Evolutionary conservation across 2,113 vertebrate species (phyloP).

Genomic region (Dicerorhinus sumatrensis): DNA sequence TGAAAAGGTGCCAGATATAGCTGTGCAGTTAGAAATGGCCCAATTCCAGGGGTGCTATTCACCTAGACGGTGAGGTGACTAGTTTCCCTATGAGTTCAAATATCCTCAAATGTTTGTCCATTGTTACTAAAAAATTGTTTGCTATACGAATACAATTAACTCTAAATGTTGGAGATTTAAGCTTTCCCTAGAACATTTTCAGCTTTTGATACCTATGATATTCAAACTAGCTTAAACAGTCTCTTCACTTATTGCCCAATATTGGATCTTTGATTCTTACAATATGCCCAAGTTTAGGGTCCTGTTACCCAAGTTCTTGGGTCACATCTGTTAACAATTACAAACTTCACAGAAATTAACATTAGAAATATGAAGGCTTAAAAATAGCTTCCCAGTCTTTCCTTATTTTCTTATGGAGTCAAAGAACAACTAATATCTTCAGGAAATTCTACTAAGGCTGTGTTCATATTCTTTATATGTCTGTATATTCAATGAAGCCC

Average conservation of each 20-base stretch:
- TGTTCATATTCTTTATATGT: background rate
- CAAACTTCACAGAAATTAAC: background rate
- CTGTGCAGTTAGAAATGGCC: background rate
- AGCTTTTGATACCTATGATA: background rate
- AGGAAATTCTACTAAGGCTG: background rate
- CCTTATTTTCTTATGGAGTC: background rate
- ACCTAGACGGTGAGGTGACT: background rate
- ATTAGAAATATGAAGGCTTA: background rate
- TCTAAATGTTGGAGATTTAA: background rate
- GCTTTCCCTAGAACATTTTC: background rate
- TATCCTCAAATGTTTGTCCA: background rate
- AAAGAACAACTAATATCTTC: background rate
- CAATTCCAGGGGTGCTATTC: background rate
- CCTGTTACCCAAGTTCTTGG: background rate
- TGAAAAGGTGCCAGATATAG: accelerated
- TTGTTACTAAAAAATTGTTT: background rate
- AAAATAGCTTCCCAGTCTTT: background rate
- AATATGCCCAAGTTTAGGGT: too few species aligned
- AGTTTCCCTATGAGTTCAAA: background rate
- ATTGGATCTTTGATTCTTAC: background rate
- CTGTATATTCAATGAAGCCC: background rate
- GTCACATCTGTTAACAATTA: background rate
- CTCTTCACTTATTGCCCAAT: background rate
- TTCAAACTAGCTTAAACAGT: background rate
- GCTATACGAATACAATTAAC: background rate